phyloP scores from a whole-genome alignment of 2,888 invertebrate genomes.

The Stegana nigrithorax region DNA sequence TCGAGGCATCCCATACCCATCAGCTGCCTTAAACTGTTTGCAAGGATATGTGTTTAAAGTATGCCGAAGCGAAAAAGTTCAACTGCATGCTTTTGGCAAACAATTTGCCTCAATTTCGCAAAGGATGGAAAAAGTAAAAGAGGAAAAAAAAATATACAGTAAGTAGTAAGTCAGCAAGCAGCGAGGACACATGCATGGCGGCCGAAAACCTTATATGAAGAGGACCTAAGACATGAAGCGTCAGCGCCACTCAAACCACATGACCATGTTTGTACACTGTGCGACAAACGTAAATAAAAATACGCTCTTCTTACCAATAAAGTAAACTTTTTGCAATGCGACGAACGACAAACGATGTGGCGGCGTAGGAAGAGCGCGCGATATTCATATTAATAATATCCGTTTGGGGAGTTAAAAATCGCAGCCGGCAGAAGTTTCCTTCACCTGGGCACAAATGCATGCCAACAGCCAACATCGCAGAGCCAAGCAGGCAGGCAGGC shows the following conservation, averaged over 20 bases:
- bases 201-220: neutral
- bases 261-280: neutral
- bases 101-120: slow-evolving; percentile 42
- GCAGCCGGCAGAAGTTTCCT: slow-evolving; percentile 17
- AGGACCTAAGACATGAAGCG: no score
- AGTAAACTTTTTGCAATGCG: slow-evolving; percentile 41
- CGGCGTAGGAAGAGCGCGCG: slow-evolving; percentile 63
- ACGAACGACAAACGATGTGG: slow-evolving; percentile 27
- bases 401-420: slow-evolving; percentile 51
- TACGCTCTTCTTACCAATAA: slow-evolving; percentile 26
- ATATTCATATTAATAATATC: slow-evolving; percentile 66
- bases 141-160: neutral
- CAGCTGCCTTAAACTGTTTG: slow-evolving; percentile 22
- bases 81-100: slow-evolving; percentile 62
- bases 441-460: slow-evolving; percentile 30
- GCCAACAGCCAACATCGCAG: slow-evolving; percentile 11
- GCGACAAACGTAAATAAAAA: slow-evolving; percentile 49
- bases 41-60: slow-evolving; percentile 53
- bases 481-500: no score
- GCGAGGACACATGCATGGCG: slow-evolving; percentile 6
- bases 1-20: slow-evolving; percentile 2
- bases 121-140: neutral
- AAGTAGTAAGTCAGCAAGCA: no score
- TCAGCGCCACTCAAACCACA: neutral
- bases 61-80: slow-evolving; percentile 50